Conservation (phyloP, 1,140 invertebrate species). For the Pseudomyrmex gracilis region DNA sequence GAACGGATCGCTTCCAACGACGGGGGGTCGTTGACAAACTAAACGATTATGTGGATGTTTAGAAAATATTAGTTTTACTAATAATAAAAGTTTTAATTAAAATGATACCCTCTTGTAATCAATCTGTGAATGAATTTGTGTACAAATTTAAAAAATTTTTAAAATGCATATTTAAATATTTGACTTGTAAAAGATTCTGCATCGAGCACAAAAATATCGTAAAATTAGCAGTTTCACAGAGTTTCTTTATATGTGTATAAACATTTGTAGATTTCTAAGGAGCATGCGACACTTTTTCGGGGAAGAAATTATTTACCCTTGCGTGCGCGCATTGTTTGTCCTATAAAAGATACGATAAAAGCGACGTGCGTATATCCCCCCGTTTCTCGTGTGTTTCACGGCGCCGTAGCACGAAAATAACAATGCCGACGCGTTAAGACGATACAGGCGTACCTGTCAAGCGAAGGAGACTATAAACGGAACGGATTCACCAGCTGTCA, state of each 20-base stretch:
- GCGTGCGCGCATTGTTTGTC: background rate
- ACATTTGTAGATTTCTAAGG: background rate
- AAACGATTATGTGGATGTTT: background rate
- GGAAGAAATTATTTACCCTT: no score
- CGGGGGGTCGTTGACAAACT: slow-evolving; percentile 7
- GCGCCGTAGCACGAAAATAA: slow-evolving; percentile 50
- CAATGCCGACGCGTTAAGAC: slow-evolving; percentile 52
- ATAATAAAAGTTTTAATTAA: background rate
- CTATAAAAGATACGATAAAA: slow-evolving; percentile 10
- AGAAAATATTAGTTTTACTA: slow-evolving; percentile 28
- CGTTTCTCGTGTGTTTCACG: slow-evolving; percentile 16
- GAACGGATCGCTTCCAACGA: slow-evolving; percentile 26
- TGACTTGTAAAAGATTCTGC: no score
- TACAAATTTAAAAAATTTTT: background rate
- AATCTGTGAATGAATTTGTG: background rate
- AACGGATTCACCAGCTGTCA: slow-evolving; percentile 59
- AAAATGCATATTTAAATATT: no score
- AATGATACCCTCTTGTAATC: background rate
- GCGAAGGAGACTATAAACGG: slow-evolving; percentile 47
- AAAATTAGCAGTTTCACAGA: background rate
- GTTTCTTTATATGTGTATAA: background rate
- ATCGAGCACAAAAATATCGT: no score
- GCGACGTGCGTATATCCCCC: background rate
- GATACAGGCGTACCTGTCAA: slow-evolving; percentile 52
- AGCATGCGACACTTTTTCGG: background rate